Evolutionary conservation across 2,888 invertebrate species (phyloP), one percentile per base, ranked within the genome.

Genomic region (Drosophila neotestacea): DNA sequence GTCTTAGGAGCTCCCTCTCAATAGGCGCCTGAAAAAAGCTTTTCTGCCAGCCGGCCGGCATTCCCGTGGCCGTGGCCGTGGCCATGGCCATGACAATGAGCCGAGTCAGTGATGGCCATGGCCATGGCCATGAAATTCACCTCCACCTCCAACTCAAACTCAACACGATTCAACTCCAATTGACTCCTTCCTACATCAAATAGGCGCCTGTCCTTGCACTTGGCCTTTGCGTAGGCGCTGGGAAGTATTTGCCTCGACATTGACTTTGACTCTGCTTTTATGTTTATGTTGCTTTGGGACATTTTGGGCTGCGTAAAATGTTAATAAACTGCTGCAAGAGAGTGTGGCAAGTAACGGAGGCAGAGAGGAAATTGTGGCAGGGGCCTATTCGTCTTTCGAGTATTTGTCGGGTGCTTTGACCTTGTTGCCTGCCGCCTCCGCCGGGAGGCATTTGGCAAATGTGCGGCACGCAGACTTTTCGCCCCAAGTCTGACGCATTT

Each of bases 391-490:
- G 62, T 59, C 62, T 46, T 55, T 41, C 27, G 44, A 60, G 55
- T 44, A 61, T 72, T 83, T 88, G 73, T 65, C 73, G 84, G 81
- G 85, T 81, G 86, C 89, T 82, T 84, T 90, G 90, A 90, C 90
- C 90, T 90, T 90, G 91, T 47, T 54, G 55, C 61, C 42, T 52
- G 63, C 77, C 66, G 55, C 77, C 77, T 83, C 88, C 82, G 72
- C 67, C 48, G 89, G 84, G 85, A 90, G 79, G 81, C 77, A 88
- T 90, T 89, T 82, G 71, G 52, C 71, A 79, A 90, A 90, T 89
- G 77, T 85, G 80, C 79, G 81, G 84, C 76, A 86, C 78, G 87
- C 79, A 79, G 81, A 88, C 88, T 70, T 77, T 69, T 51, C 32
- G 52, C 61, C 50, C 47, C 59, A 72, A 61, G 66, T 72, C 83